Conservation (phyloP, 2,797 vertebrate genomes). For the Ambastaia sidthimunki region DNA sequence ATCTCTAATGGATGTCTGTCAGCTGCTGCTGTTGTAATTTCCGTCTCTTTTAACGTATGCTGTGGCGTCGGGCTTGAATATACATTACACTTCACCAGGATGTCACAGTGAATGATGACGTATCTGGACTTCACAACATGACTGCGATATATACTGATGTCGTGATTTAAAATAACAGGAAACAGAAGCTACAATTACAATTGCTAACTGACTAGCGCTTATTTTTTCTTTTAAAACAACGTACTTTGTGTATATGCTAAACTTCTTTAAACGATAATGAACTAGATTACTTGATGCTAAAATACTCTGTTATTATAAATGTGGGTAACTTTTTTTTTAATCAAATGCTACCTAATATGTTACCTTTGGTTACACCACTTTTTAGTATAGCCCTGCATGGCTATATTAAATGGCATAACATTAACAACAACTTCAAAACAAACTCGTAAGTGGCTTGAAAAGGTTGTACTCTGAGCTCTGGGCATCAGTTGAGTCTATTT, state of each 20-base stretch:
- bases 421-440: background rate
- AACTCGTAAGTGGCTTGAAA: slow-evolving; percentile 3
- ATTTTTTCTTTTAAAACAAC: too few species aligned
- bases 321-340: background rate
- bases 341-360: background rate
- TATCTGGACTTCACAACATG: slow-evolving; percentile 43
- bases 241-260: too few species aligned
- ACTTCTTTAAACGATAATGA: too few species aligned
- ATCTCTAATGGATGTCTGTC: slow-evolving; percentile 62
- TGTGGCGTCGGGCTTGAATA: slow-evolving; percentile 54
- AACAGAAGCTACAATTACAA: background rate
- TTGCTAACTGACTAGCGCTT: too few species aligned
- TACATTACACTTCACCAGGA: slow-evolving; percentile 44
- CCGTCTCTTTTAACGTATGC: slow-evolving; percentile 72
- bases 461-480: slow-evolving; percentile 1
- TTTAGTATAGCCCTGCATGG: background rate
- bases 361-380: background rate
- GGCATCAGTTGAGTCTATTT: slow-evolving; percentile 5
- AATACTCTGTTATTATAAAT: background rate
- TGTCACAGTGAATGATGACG: slow-evolving; percentile 46
- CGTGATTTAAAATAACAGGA: background rate
- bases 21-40: slow-evolving; percentile 44
- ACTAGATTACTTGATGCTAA: too few species aligned
- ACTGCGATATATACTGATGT: slow-evolving; percentile 15
- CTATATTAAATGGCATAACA: slow-evolving; percentile 3